phyloP scores from a whole-genome alignment of 1,140 invertebrate species.

The Drosophila navojoa region DNA sequence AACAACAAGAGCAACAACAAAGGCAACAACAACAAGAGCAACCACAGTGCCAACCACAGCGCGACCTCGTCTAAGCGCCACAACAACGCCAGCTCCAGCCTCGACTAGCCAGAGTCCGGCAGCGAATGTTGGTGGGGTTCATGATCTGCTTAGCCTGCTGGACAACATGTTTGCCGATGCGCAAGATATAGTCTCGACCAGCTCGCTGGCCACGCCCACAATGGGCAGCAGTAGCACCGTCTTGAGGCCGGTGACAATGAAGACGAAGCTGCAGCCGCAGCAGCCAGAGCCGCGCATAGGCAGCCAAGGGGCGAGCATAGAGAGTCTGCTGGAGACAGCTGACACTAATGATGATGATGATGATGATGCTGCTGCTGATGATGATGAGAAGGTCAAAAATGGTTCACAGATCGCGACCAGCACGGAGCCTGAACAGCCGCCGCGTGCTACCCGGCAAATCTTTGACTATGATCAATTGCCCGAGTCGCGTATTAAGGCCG shows the following conservation, averaged over 20 bases:
- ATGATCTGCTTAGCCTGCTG: slow-evolving; percentile 72
- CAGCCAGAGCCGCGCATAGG: slow-evolving; percentile 71
- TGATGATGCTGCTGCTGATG: not conserved
- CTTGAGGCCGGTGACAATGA: slow-evolving; percentile 56
- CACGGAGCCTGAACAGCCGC: slow-evolving; percentile 57
- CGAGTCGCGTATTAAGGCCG: slow-evolving; percentile 70
- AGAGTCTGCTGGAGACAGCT: slow-evolving; percentile 38
- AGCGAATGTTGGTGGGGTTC: slow-evolving; percentile 49
- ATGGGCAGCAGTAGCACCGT: slow-evolving; percentile 48
- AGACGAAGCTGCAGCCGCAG: slow-evolving; percentile 53
- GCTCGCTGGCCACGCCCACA: slow-evolving; percentile 6
- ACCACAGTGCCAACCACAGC: not conserved
- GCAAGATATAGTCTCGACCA: slow-evolving; percentile 56
- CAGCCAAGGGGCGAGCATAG: slow-evolving; percentile 54
- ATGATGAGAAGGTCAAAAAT: slow-evolving; percentile 22
- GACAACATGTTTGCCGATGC: slow-evolving; percentile 78
- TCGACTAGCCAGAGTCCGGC: slow-evolving; percentile 26
- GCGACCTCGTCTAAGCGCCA: slow-evolving; percentile 10
- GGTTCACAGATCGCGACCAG: slow-evolving; percentile 55
- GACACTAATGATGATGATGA: slow-evolving; percentile 14
- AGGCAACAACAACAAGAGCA: slow-evolving; percentile 19
- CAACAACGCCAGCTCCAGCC: not conserved
- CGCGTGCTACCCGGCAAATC: slow-evolving; percentile 71
- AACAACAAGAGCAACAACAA: slow-evolving; percentile 12
- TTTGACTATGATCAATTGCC: slow-evolving; percentile 83